Evolutionary conservation across 2,113 vertebrate genomes (phyloP).

Genomic region (Petaurus breviceps): DNA sequence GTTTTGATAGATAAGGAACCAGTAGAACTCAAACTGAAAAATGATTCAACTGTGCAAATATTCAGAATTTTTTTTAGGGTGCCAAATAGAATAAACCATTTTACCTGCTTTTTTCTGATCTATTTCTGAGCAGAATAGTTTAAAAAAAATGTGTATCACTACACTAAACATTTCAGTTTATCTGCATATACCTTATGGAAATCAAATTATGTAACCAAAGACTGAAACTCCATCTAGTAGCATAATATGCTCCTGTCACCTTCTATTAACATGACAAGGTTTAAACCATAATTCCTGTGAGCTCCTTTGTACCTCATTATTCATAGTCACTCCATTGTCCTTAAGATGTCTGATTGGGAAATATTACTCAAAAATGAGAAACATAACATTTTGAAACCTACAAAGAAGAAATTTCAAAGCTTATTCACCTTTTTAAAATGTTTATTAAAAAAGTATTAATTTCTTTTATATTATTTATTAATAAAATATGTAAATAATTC

Average conservation of each 20-base stretch:
- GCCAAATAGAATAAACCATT: slow-evolving; percentile 66
- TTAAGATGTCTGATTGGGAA: slow-evolving; percentile 59
- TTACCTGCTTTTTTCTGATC: slow-evolving; percentile 72
- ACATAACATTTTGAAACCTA: slow-evolving; percentile 7
- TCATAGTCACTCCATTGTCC: slow-evolving; percentile 41
- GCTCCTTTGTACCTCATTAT: slow-evolving; percentile 66
- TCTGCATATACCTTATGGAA: slow-evolving; percentile 58
- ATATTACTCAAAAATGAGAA: not conserved
- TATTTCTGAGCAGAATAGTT: slow-evolving; percentile 54
- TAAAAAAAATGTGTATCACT: too few relatives aligned
- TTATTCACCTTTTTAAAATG: too few relatives aligned
- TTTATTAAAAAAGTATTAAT: too few relatives aligned
- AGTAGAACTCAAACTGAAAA: slow-evolving; percentile 40
- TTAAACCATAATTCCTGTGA: slow-evolving; percentile 69
- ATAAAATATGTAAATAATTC: too few relatives aligned
- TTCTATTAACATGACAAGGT: slow-evolving; percentile 74
- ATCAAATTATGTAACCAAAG: slow-evolving; percentile 73
- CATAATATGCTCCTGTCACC: slow-evolving; percentile 65
- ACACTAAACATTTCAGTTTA: slow-evolving; percentile 77
- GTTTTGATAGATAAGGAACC: slow-evolving; percentile 67
- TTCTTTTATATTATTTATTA: too few relatives aligned
- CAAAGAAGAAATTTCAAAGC: not conserved
- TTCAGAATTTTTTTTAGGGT: slow-evolving; percentile 69
- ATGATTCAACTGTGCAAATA: slow-evolving; percentile 70
- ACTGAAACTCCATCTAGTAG: slow-evolving; percentile 68